phyloP scores from a whole-genome alignment of 2,888 invertebrate genomes.

The Cataglyphis altisquamis region DNA sequence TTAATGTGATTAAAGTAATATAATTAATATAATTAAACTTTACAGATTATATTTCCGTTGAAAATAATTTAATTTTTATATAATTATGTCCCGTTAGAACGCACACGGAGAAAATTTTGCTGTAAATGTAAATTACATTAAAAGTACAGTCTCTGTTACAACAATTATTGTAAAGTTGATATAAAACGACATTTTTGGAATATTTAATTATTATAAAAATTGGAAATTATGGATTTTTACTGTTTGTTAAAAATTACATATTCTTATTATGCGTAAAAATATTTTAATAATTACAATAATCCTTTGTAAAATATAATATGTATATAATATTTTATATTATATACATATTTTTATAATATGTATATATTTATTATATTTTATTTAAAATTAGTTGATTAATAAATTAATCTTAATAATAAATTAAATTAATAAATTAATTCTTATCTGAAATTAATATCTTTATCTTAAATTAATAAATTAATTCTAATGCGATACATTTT shows the following conservation, averaged over 20 bases:
- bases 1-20: background rate
- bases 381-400: constrained; percentile 1
- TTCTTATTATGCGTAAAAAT: background rate
- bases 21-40: background rate
- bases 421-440: background rate
- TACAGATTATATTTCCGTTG: background rate
- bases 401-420: background rate
- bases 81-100: background rate
- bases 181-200: no score
- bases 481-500: background rate
- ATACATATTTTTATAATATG: background rate
- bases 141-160: background rate
- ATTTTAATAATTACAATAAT: background rate
- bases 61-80: background rate
- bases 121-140: background rate
- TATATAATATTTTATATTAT: no score
- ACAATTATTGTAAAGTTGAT: no score
- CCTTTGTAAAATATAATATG: background rate
- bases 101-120: background rate
- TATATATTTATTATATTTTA: no score
- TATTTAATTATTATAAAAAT: background rate
- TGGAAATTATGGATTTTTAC: no score
- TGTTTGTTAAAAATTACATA: no score
- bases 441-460: background rate
- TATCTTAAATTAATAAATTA: no score